Evolutionary conservation across 2,888 invertebrate genomes (phyloP).

Genomic region (Campopleginae sp.): DNA sequence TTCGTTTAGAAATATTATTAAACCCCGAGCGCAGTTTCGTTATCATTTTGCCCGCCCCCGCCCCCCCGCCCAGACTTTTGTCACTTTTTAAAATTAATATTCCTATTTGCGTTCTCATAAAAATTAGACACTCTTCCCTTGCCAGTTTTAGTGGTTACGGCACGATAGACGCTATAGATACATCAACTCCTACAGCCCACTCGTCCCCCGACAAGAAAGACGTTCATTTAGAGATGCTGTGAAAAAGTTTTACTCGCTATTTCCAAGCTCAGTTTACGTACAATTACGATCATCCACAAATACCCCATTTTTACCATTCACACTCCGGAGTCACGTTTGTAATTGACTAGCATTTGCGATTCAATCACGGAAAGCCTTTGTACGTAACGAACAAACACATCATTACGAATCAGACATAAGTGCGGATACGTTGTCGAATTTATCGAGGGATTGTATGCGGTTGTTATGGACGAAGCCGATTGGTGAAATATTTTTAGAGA

Average conservation of each 20-base stretch:
- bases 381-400: neutral
- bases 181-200: conserved; percentile 51
- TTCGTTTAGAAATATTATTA: conserved; percentile 43
- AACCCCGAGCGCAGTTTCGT: conserved; percentile 57
- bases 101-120: conserved; percentile 5
- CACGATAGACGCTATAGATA: conserved; percentile 66
- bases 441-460: neutral
- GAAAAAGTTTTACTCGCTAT: conserved; percentile 79
- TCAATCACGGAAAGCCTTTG: conserved; percentile 9
- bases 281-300: conserved; percentile 45
- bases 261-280: conserved; percentile 34
- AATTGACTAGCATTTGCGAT: conserved; percentile 10
- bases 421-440: neutral
- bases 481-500: no score
- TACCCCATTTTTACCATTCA: neutral
- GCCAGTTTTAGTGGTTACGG: conserved; percentile 63
- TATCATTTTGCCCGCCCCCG: conserved; percentile 49
- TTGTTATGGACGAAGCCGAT: no score
- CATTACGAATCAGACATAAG: neutral
- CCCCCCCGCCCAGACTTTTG: conserved; percentile 6
- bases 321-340: conserved; percentile 21
- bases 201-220: conserved; percentile 38
- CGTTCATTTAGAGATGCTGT: conserved; percentile 71
- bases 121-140: conserved; percentile 30
- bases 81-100: conserved; percentile 47